Evolutionary conservation across 2,888 invertebrate genomes (phyloP), one percentile per base, ranked within the genome.

Genomic region (Hemicrepidius hirtus): DNA sequence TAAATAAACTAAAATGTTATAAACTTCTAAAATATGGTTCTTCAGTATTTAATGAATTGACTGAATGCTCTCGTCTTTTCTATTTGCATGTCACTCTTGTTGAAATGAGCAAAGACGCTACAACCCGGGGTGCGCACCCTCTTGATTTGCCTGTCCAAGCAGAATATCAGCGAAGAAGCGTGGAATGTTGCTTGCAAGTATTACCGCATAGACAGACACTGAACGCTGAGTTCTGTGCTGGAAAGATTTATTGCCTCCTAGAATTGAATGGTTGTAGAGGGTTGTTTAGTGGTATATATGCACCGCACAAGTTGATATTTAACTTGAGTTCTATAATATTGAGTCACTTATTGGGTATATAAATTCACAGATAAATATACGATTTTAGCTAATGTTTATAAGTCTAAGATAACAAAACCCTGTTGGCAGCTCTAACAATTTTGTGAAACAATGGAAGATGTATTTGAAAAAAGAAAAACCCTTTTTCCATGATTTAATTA

Each of bases 301-400:
- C 81, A 83, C 82, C 83, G 81, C 83, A 85, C 84, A 85, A 84
- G 84, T 84, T 82, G 78, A 82, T 81, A 82, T 83, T 84, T 84
- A 84, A 72, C 68, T 84, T 82, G 6, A 20, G 40, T n/a, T 59
- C 59, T 40, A 40, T 59, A 59, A 55, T 55, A 55, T 32, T 32
- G 13, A 55, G 32, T 35, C 13, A 16, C 32, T 55, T 28, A 55
- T 55, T 55, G 55, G 55, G 13, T 32, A 10, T 18, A 18, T 55
- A 55, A 55, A 55, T 55, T 35, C 21, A 4, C 10, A 4, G 28
- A 10, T 7, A 28, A 32, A 53, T n/a, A 12, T 21, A 6, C n/a
- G 28, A 53, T 12, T 53, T 53, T 28, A 13, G n/a, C 40, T 9
- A 6, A 9, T 9, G 9, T 9, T 32, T 32, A 32, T 9, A 32